These are phyloP conservation scores for Chaetodon trifascialis DNA, from an alignment of 2,113 vertebrate species.

Conservation along the genomic window DNA sequence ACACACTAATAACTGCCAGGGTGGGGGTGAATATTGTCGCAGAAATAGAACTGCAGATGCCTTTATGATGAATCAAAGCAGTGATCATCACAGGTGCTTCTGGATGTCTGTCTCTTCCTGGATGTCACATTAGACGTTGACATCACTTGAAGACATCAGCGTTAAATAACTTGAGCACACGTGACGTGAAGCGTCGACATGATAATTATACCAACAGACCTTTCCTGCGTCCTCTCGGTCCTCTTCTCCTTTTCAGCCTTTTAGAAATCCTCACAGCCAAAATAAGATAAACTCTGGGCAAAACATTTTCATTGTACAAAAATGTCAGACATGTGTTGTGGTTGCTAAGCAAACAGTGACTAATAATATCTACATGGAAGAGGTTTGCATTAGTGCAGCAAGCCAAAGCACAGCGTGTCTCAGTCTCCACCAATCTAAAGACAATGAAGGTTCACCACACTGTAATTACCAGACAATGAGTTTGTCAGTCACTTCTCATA, in stretches of 20 bases:
- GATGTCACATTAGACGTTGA: conserved; percentile 14
- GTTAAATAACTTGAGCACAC: background rate
- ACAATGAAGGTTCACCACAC: conserved; percentile 84
- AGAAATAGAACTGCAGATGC: background rate
- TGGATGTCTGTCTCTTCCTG: conserved; percentile 7
- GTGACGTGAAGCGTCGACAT: background rate
- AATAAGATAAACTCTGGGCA: conserved; percentile 69
- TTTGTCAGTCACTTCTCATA: conserved; percentile 83
- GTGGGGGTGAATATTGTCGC: too few relatives aligned
- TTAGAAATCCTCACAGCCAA: conserved; percentile 53
- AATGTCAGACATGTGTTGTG: conserved; percentile 82
- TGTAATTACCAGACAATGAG: conserved; percentile 85
- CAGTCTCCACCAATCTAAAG: conserved; percentile 84
- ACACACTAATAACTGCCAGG: background rate
- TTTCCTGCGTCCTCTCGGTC: background rate
- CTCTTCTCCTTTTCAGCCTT: conserved; percentile 31
- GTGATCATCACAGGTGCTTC: conserved; percentile 2
- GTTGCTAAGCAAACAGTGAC: conserved; percentile 85
- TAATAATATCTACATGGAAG: conserved; percentile 86
- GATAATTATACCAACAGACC: conserved; percentile 3
- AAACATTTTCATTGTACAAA: conserved; percentile 75
- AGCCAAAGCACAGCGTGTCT: conserved; percentile 82
- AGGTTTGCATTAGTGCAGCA: conserved; percentile 82
- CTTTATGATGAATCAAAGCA: background rate
- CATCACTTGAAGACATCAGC: background rate